Evolutionary conservation across 2,888 invertebrate species (phyloP).

Genomic region (Troglohyphantes excavatus): DNA sequence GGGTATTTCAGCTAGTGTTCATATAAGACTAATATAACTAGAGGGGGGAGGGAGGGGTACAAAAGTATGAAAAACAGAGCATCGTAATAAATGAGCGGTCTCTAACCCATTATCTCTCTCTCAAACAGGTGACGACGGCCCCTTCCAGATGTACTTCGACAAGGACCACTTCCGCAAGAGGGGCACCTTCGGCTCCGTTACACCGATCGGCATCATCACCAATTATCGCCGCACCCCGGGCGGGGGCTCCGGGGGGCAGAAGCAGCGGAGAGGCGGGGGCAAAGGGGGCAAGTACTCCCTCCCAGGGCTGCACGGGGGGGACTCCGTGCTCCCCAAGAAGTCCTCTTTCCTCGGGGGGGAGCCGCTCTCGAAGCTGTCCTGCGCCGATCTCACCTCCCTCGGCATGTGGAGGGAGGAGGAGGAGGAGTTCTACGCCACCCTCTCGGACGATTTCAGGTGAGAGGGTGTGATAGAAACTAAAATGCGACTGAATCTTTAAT

Average conservation of each 20-base stretch:
- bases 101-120: neutral
- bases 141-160: slow-evolving; percentile 85
- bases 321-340: slow-evolving; percentile 61
- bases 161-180: slow-evolving; percentile 82
- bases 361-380: slow-evolving; percentile 67
- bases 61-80: no score
- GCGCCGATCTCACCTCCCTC: slow-evolving; percentile 71
- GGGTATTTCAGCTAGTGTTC: no score
- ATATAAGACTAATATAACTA: no score
- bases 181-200: slow-evolving; percentile 82
- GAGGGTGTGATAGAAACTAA: no score
- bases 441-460: slow-evolving; percentile 81
- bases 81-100: neutral
- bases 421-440: slow-evolving; percentile 83
- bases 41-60: no score
- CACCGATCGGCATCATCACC: slow-evolving; percentile 78
- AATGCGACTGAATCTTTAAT: no score
- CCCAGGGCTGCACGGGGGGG: slow-evolving; percentile 59
- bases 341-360: slow-evolving; percentile 56
- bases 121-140: slow-evolving; percentile 85
- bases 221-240: slow-evolving; percentile 70
- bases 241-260: slow-evolving; percentile 29
- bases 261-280: neutral
- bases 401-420: slow-evolving; percentile 73
- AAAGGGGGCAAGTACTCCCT: slow-evolving; percentile 54